These are phyloP conservation scores for Isoperla grammatica DNA, from an alignment of 2,888 invertebrate genomes.

Conservation along the genomic window DNA sequence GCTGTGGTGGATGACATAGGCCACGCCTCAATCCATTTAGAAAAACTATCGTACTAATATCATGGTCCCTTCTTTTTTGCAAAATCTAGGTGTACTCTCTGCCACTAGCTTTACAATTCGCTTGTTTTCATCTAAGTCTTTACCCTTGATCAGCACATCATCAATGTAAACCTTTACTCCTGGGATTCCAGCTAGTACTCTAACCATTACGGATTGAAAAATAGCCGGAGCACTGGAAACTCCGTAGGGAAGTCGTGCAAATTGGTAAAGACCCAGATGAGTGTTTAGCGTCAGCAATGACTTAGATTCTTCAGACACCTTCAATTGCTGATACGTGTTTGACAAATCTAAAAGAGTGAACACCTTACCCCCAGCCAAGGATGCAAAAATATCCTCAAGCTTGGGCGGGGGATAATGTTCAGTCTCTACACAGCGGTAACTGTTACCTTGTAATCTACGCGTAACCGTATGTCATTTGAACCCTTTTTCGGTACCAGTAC, in stretches of 20 bases:
- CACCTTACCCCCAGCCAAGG: conserved; percentile 32
- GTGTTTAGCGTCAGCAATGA: conserved; percentile 36
- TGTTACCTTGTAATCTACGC: conserved; percentile 38
- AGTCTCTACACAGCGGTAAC: conserved; percentile 32
- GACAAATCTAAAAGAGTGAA: conserved; percentile 35
- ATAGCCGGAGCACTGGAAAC: conserved; percentile 31
- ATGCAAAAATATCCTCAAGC: conserved; percentile 36
- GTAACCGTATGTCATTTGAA: conserved; percentile 34
- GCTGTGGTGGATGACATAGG: conserved; percentile 4
- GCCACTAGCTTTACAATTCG: background rate
- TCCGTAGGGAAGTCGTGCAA: conserved; percentile 30
- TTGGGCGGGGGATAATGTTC: conserved; percentile 37
- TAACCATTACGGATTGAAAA: conserved; percentile 30
- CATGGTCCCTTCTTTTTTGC: conserved; percentile 1
- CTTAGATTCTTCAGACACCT: conserved; percentile 32
- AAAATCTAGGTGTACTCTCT: conserved; percentile 17
- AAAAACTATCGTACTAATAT: conserved; percentile 12
- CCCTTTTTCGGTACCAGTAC: conserved; percentile 37
- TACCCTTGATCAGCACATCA: conserved; percentile 32
- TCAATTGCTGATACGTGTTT: conserved; percentile 36
- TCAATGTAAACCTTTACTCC: conserved; percentile 31
- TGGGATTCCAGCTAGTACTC: conserved; percentile 22
- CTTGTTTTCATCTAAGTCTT: conserved; percentile 10
- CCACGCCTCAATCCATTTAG: conserved; percentile 17
- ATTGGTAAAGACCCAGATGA: conserved; percentile 30